Evolutionary conservation across 2,888 invertebrate species (phyloP).

Genomic region (Eupithecia subfuscata): DNA sequence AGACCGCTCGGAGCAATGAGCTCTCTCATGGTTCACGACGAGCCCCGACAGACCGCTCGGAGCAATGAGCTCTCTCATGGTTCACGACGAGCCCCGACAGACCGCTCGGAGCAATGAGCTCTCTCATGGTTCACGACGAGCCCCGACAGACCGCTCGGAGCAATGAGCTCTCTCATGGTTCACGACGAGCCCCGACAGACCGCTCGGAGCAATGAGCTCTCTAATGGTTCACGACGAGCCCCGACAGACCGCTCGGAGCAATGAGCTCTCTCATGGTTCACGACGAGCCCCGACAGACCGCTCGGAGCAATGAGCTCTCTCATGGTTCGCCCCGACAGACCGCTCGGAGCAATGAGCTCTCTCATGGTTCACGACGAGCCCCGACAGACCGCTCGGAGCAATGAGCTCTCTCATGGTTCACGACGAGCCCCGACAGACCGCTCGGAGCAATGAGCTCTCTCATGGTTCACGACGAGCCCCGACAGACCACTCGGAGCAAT

Average conservation of each 20-base stretch:
- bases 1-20: neutral
- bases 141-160: neutral
- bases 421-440: neutral
- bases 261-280: neutral
- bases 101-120: neutral
- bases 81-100: neutral
- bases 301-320: neutral
- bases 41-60: neutral
- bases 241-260: neutral
- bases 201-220: neutral
- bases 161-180: neutral
- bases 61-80: neutral
- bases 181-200: neutral
- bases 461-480: neutral
- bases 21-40: neutral
- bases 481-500: neutral
- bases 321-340: neutral
- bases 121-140: neutral
- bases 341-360: neutral
- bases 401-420: neutral
- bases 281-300: neutral
- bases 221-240: neutral
- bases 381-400: neutral
- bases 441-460: neutral
- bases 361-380: neutral